Evolutionary conservation across 2,888 invertebrate species (phyloP).

Genomic region (Clepsis dumicolana): DNA sequence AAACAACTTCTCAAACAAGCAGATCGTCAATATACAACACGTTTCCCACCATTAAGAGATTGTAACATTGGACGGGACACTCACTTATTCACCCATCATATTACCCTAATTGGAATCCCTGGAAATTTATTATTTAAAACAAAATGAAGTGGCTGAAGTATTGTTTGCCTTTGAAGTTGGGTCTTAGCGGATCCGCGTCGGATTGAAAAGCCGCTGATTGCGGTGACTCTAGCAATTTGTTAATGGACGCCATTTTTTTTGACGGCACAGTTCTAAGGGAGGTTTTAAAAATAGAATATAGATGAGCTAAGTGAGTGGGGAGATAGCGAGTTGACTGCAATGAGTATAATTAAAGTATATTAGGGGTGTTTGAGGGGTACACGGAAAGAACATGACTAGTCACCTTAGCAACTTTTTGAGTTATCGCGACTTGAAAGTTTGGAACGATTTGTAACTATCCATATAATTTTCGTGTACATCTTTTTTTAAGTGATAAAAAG

Average conservation of each 20-base stretch:
- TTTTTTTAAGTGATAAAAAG: no score
- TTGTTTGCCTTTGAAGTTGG: conserved; percentile 49
- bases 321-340: no score
- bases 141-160: conserved; percentile 50
- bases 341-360: no score
- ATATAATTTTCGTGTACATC: no score
- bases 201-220: conserved; percentile 47
- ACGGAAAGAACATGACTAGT: no score
- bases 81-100: conserved; percentile 36
- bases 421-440: no score
- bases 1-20: neutral
- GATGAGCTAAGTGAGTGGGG: no score
- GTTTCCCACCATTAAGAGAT: conserved; percentile 7
- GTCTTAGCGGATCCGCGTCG: conserved; percentile 32
- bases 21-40: conserved; percentile 6
- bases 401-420: no score
- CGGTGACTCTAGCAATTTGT: conserved; percentile 55
- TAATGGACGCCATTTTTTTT: conserved; percentile 53
- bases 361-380: no score
- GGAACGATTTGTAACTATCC: no score
- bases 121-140: conserved; percentile 53
- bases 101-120: conserved; percentile 46
- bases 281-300: no score
- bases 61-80: conserved; percentile 19
- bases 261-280: conserved; percentile 11